Evolutionary conservation across 2,113 vertebrate genomes (phyloP).

Genomic region (Thunnus thynnus): DNA sequence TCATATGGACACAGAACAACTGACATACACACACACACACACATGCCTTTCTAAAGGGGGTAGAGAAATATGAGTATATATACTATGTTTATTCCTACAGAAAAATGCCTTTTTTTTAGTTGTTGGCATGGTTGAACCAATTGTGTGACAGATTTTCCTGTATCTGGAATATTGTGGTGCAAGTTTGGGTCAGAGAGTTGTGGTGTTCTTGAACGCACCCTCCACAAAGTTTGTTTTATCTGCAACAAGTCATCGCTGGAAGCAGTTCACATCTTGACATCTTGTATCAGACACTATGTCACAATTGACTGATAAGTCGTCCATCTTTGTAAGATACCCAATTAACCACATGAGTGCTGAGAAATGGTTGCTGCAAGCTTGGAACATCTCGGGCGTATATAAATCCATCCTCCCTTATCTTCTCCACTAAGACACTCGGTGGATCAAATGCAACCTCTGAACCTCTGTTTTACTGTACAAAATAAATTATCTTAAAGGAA

Average conservation of each 20-base stretch:
- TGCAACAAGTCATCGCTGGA: constrained; percentile 8
- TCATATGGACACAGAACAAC: constrained; percentile 12
- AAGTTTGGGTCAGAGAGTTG: constrained; percentile 31
- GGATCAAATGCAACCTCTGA: constrained; percentile 49
- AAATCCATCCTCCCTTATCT: constrained; percentile 13
- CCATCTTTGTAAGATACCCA: constrained; percentile 66
- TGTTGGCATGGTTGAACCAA: background rate
- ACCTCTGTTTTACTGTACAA: constrained; percentile 78
- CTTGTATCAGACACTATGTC: constrained; percentile 3
- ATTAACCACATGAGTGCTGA: constrained; percentile 2
- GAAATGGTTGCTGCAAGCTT: constrained; percentile 21
- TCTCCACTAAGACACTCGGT: constrained; percentile 4
- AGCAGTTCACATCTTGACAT: constrained; percentile 15
- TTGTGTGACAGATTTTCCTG: background rate
- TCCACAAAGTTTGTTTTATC: constrained; percentile 24
- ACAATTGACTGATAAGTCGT: background rate
- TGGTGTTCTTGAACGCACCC: constrained; percentile 58
- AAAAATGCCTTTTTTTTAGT: constrained; percentile 29
- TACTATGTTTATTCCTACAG: constrained; percentile 18
- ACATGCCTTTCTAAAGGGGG: constrained; percentile 44
- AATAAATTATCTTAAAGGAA: constrained; percentile 80
- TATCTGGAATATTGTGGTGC: constrained; percentile 9
- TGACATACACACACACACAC: constrained; percentile 17
- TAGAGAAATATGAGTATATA: background rate
- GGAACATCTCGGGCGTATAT: constrained; percentile 36